Evolutionary conservation across 2,113 vertebrate genomes (phyloP).

Genomic region (Lamprologus sp.): DNA sequence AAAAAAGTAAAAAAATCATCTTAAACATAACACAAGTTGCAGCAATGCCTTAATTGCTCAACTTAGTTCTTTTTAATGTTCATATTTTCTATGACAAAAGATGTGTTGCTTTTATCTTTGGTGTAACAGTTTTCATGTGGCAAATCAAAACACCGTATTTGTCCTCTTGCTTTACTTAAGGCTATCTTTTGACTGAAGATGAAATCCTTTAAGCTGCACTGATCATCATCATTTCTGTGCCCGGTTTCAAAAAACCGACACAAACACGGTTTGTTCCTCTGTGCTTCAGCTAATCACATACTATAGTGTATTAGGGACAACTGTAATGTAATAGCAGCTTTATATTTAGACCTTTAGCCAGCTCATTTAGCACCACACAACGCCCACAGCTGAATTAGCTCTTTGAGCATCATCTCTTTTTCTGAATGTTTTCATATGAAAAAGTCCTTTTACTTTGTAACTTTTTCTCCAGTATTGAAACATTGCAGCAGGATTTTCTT

Average conservation of each 20-base stretch:
- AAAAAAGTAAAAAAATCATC: background rate
- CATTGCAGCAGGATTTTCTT: background rate
- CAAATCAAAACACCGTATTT: background rate
- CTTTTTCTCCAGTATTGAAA: conserved; percentile 1
- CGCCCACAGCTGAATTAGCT: conserved; percentile 31
- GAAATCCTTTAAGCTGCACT: background rate
- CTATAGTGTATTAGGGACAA: background rate
- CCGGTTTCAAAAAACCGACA: background rate
- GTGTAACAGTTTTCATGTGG: background rate
- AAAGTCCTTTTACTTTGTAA: background rate
- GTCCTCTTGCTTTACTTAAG: background rate
- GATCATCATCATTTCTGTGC: background rate
- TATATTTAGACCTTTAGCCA: conserved; percentile 25
- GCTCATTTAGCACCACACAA: conserved; percentile 17
- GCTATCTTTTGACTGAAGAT: background rate
- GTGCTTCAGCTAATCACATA: conserved; percentile 1
- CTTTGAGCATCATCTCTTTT: background rate
- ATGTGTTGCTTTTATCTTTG: background rate
- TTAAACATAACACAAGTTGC: background rate
- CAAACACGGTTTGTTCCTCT: background rate
- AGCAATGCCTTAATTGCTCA: background rate
- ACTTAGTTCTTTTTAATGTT: background rate
- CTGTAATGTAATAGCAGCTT: background rate
- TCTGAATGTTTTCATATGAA: background rate
- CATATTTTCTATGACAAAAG: background rate